Conservation (phyloP, 2,888 invertebrate species). For the Dexiosoma caninum region DNA sequence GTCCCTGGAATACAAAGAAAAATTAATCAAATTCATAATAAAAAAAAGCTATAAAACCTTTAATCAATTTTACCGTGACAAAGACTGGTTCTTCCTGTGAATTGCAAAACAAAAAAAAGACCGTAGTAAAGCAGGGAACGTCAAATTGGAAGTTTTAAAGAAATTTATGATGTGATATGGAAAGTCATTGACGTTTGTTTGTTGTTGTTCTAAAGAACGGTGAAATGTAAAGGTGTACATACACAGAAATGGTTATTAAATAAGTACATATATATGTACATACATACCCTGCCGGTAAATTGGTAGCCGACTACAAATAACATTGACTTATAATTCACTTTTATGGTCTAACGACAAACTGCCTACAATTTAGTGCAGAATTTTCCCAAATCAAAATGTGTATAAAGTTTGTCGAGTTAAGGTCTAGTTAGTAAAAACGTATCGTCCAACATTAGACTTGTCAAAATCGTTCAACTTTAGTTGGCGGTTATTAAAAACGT, state of each 20-base stretch:
- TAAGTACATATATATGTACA: background rate
- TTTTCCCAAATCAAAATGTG: too few relatives aligned
- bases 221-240: slow-evolving; percentile 2
- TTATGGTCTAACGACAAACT: too few relatives aligned
- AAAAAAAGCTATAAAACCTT: slow-evolving; percentile 1
- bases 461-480: too few relatives aligned
- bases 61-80: slow-evolving; percentile 51
- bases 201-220: slow-evolving; percentile 34
- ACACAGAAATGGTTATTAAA: background rate
- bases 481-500: too few relatives aligned
- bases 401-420: too few relatives aligned
- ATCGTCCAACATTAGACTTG: too few relatives aligned
- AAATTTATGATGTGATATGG: slow-evolving; percentile 60
- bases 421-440: too few relatives aligned
- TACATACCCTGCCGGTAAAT: too few relatives aligned
- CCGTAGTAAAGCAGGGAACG: background rate
- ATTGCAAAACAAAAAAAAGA: background rate
- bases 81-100: slow-evolving; percentile 28
- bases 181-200: slow-evolving; percentile 48
- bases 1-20: slow-evolving; percentile 9
- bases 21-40: slow-evolving; percentile 48
- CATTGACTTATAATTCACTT: too few relatives aligned
- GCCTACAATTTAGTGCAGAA: too few relatives aligned
- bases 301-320: too few relatives aligned
- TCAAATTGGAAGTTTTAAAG: slow-evolving; percentile 39